phyloP scores from a whole-genome alignment of 2,888 invertebrate species.

The Tinea semifulvella region DNA sequence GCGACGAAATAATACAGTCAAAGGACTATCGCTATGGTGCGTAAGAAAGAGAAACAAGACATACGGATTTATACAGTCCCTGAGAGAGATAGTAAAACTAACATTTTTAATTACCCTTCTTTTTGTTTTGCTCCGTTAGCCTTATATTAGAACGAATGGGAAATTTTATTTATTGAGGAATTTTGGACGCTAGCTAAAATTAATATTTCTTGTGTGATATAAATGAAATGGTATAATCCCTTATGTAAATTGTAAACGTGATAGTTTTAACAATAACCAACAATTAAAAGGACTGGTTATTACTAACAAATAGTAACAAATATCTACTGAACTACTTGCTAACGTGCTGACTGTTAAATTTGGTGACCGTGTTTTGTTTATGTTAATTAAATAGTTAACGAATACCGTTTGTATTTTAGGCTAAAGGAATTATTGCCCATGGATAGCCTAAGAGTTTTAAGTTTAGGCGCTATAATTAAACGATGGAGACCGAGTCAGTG shows the following conservation, averaged over 20 bases:
- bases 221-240: neutral
- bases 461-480: constrained; percentile 19
- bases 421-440: constrained; percentile 3
- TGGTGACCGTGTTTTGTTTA: constrained; percentile 11
- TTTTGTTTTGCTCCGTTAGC: neutral
- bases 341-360: too few species aligned
- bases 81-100: neutral
- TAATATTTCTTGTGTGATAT: neutral
- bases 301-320: too few species aligned
- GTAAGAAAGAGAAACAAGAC: neutral
- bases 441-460: neutral
- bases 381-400: neutral
- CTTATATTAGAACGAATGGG: neutral
- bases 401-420: constrained; percentile 8
- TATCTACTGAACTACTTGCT: too few species aligned
- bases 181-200: neutral
- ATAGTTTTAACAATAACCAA: too few species aligned
- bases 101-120: neutral
- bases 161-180: constrained; percentile 3
- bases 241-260: too few species aligned
- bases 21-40: too few species aligned
- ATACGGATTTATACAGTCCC: neutral
- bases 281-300: too few species aligned
- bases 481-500: constrained; percentile 94
- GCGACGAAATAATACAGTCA: too few species aligned